Conservation (phyloP, 2,113 vertebrate species). For the Bombycilla garrulus region DNA sequence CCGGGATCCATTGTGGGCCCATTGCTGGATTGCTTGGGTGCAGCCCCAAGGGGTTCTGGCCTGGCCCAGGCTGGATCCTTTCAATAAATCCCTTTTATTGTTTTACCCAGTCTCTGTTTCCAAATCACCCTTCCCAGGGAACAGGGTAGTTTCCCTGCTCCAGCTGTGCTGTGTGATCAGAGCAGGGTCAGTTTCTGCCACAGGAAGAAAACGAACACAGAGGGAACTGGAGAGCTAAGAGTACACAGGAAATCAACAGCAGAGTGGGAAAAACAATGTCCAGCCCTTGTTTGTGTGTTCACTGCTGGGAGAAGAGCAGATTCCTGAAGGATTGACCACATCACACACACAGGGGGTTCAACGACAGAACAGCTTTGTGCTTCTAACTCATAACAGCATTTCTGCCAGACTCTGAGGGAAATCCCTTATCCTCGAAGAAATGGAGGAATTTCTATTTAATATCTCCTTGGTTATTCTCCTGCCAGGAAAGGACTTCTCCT, state of each 20-base stretch:
- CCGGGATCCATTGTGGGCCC: too few species aligned
- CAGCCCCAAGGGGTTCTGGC: too few species aligned
- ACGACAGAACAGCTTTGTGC: background rate
- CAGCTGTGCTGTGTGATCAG: background rate
- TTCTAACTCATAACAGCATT: background rate
- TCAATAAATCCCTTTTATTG: too few species aligned
- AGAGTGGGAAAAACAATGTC: rapidly evolving
- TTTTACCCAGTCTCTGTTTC: too few species aligned
- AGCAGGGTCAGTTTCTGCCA: background rate
- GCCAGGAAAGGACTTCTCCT: background rate
- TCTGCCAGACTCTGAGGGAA: background rate
- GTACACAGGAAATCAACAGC: background rate
- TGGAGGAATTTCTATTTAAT: background rate
- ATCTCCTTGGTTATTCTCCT: background rate
- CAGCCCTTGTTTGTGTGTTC: background rate
- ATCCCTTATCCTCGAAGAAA: background rate
- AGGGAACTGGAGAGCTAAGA: background rate
- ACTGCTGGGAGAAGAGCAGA: background rate
- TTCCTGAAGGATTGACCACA: background rate
- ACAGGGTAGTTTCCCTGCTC: background rate
- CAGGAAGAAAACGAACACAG: background rate
- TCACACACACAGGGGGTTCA: background rate
- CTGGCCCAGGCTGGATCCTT: too few species aligned
- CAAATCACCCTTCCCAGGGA: too few species aligned
- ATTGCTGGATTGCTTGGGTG: too few species aligned